Base-by-base conservation (phyloP, 2,888 invertebrate genomes). In the Oscheius sp. region DNA sequence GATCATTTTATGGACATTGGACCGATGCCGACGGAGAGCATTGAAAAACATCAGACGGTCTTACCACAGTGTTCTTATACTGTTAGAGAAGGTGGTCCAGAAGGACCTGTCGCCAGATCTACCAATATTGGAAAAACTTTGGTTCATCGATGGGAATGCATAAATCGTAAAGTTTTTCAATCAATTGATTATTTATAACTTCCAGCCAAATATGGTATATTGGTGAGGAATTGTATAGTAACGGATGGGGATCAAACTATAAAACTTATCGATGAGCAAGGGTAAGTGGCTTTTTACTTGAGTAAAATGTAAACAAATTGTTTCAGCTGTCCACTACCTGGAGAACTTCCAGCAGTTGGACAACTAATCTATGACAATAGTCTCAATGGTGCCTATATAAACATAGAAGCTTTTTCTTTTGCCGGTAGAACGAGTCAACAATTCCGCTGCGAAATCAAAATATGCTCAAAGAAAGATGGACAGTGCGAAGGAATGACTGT, bases 361-460 rank as follows among this genome's bases (percentile, higher is more conserved):
- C 47, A 28, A 57, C 67, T 83, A 14, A 72, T 75, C 50, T 84
- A 84, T 50, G 77, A 78, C 14, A 68, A 73, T 3, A 66, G 74
- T 0, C 69, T 83, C 20, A 80, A 78, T 20, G 67, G 77, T 22
- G 84, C 84, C 22, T 84, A 78, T 63, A 76, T 75, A 26, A 77
- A 75, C 28, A 74, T 84, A 28, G 79, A 81, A 69, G 82, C 83
- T 4, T 80, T 82, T 68, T 75, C 78, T 2, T 82, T 83, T 51
- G 83, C 83, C 6, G 84, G 85, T 59, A 70, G 78, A 26, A 67
- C 72, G 12, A 73, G 77, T 32, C 68, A 85, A 49, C 76, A 73
- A 36, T 84, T 85, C 69, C 75, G 78, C 6, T 85, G 85, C 47
- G 82, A 85, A 61, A 81, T 85, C 26, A 75, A 81, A 49, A 63